Base-by-base conservation (phyloP, 2,113 vertebrate species). In the rabbit (Oryctolagus cuniculus) region DNA sequence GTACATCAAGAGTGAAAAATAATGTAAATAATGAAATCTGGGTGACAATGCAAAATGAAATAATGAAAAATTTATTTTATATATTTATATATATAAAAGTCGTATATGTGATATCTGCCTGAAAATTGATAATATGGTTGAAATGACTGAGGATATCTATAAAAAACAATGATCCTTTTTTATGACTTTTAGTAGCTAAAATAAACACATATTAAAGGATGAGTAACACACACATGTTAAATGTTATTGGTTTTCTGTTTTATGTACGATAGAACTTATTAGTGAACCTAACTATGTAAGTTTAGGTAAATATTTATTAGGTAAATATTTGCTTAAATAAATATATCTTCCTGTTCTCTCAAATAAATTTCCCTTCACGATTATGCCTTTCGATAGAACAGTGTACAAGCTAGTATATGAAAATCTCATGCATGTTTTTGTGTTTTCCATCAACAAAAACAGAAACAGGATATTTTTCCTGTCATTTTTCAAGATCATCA, bases 221-320 rank as follows among this genome's bases (percentile, higher is more conserved):
- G n/a, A 38, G 7, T 80, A 67, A 93, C 7, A 93, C 10, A 81
- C 29, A 63, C 2, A 11, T 4, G 16, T 38, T 74, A 66, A 27
- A 19, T 24, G 34, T 49, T 66, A 55, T 70, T 29, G 34, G 11
- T 13, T 38, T 64, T 49, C 5, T 63, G 1, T 5, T 63, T 87
- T 55, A 8, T 69, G 49, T 25, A 36, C 55, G 3, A 88, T 22
- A 21, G 44, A 79, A 53, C 13, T 5, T 7, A n/a, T 1, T 2
- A 44, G 3, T 78, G 10, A 90, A 27, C 0, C 8, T 27, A 8
- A 29, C 11, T 10, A 49, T 3, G 4, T 10, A 4, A 3, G 1
- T 36, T 10, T 64, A 69, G n/a, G 51, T 11, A 84, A 74, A 22
- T 63, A 27, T 49, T 38, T 90, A 25, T 64, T 72, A 44, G 7